Evolutionary conservation across 1,140 invertebrate genomes (phyloP).

Genomic region (Popillia japonica): DNA sequence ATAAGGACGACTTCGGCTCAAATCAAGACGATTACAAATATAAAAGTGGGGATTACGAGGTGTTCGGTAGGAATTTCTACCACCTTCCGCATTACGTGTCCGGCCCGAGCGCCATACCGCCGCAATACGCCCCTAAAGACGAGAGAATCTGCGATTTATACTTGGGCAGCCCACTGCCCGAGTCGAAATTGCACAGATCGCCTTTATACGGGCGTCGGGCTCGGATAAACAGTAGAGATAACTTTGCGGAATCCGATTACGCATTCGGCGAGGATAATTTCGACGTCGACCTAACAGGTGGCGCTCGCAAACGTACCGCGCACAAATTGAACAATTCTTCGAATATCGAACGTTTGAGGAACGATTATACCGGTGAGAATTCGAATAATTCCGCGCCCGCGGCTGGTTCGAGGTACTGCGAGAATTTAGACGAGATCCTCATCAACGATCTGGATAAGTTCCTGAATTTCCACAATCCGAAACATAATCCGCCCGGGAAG

Average conservation of each 20-base stretch:
- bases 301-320: constrained; percentile 6
- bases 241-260: constrained; percentile 28
- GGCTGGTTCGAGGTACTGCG: constrained; percentile 9
- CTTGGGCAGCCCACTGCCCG: constrained; percentile 40
- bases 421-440: constrained; percentile 11
- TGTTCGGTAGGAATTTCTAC: constrained; percentile 50
- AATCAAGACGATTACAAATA: constrained; percentile 30
- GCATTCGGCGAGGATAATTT: not conserved
- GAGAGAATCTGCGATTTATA: constrained; percentile 50
- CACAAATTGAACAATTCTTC: constrained; percentile 25
- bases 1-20: not conserved
- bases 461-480: constrained; percentile 13
- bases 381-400: not conserved
- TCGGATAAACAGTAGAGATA: constrained; percentile 23
- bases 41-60: constrained; percentile 37
- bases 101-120: constrained; percentile 52
- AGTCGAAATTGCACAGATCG: constrained; percentile 8
- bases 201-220: constrained; percentile 28
- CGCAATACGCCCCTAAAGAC: constrained; percentile 51
- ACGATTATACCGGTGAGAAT: constrained; percentile 43
- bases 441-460: constrained; percentile 39
- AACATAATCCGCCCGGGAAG: not conserved
- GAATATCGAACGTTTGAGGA: constrained; percentile 51
- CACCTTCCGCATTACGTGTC: constrained; percentile 50
- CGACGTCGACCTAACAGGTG: constrained; percentile 9